These are phyloP conservation scores for Ibidorhyncha struthersii DNA, from an alignment of 2,113 vertebrate species.

Conservation along the genomic window DNA sequence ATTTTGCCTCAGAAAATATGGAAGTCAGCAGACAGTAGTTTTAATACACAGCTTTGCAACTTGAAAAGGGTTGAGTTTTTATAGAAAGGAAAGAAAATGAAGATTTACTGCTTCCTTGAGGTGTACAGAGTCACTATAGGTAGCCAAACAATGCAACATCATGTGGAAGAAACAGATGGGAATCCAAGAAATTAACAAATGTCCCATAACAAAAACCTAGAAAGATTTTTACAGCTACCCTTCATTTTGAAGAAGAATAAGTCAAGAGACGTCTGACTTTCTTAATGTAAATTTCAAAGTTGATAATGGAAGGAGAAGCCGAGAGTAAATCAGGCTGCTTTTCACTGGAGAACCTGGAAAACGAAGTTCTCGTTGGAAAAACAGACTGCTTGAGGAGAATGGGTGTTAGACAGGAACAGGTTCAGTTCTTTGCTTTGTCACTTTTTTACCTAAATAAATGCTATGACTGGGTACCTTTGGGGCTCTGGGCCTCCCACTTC, in stretches of 20 bases:
- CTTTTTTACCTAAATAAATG: neutral
- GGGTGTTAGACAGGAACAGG: neutral
- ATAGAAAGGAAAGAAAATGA: neutral
- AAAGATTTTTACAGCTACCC: neutral
- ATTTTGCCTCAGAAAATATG: conserved; percentile 39
- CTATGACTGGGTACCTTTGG: neutral
- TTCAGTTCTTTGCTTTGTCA: neutral
- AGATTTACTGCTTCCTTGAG: conserved; percentile 3
- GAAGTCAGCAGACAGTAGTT: conserved; percentile 12
- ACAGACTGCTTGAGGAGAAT: neutral
- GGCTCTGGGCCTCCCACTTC: neutral
- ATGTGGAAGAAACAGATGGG: neutral
- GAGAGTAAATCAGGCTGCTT: neutral
- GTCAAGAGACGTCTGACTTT: neutral
- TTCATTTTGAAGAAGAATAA: neutral
- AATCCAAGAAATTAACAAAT: neutral
- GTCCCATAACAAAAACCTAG: neutral
- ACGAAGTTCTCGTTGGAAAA: neutral
- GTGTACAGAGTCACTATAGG: neutral
- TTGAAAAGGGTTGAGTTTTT: neutral
- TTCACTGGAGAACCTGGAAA: neutral
- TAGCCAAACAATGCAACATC: neutral
- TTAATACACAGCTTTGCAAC: neutral
- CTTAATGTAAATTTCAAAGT: neutral
- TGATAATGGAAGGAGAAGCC: neutral